Base-by-base conservation (phyloP, 2,888 invertebrate species). In the Nomada fucata region DNA sequence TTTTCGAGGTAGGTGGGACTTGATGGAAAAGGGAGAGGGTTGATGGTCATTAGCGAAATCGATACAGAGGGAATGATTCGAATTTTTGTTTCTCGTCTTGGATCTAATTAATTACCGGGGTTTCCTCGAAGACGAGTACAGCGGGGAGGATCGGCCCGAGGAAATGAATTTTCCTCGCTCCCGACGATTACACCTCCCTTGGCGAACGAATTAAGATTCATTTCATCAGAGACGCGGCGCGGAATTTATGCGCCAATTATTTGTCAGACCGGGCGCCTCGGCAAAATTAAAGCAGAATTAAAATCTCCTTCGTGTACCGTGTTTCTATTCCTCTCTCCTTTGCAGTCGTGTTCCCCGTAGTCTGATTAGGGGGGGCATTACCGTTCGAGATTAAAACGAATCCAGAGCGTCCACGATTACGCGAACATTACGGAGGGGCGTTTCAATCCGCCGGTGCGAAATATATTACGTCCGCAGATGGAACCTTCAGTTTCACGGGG, bases 171-270 rank as follows among this genome's bases (percentile, higher is more conserved):
- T 83, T 36, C 64, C 61, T 44, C 55, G 29, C 83, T 72, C 72
- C 68, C 13, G 44, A 44, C 79, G 72, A 83, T 72, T 78, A 76
- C 71, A 68, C 11, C 18, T 44, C 26, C 36, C 26, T 7, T 15
- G 63, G 50, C 11, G 36, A 26, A 60, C 64, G 76, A 73, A 72
- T 75, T 83, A 83, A 76, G 79, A 79, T 79, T 63, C 79, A 64
- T 79, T 79, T 79, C 68, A 76, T 76, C 73, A 83, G 65, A 71
- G 67, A 71, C 64, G 71, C 59, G 83, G 53, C 63, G 15, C 52
- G 18, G 63, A 76, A 83, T 83, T 83, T 76, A 70, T 73, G 67
- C 68, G 76, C 52, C 76, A 74, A 79, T 84, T 84, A 79, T 84
- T 83, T 83, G 84, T 76, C 79, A 47, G 78, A 50, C 52, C 53